Evolutionary conservation across 2,888 invertebrate species (phyloP).

Genomic region (Pelosia muscerda): DNA sequence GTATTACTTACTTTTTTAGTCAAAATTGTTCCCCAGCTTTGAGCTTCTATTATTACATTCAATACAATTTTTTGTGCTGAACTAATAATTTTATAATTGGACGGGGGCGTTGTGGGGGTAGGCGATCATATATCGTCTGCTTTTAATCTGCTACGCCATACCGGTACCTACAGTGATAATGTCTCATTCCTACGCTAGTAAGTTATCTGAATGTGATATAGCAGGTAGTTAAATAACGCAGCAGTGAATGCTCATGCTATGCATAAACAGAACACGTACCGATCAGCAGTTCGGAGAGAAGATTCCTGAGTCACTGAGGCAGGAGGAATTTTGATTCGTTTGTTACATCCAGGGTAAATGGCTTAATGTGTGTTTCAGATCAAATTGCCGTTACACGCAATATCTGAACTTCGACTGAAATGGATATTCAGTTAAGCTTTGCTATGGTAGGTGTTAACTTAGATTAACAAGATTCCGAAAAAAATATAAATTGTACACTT

Average conservation of each 20-base stretch:
- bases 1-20: background rate
- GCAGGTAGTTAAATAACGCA: background rate
- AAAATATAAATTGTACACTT: background rate
- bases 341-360: constrained; percentile 26
- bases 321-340: constrained; percentile 77
- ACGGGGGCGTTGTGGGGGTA: background rate
- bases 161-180: background rate
- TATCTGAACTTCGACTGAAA: background rate
- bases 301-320: constrained; percentile 71
- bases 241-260: background rate
- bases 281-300: constrained; percentile 76
- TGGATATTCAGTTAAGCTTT: background rate
- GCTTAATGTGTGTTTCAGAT: constrained; percentile 9
- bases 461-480: background rate
- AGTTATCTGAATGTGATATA: background rate
- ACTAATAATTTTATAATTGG: background rate
- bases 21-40: too few relatives aligned
- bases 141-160: background rate
- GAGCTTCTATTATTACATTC: background rate
- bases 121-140: background rate
- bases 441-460: background rate
- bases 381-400: background rate
- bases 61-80: background rate
- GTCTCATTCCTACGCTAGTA: background rate
- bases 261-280: constrained; percentile 58